A percentile compares a stretch with the other conserved stretches of the same genome.
Conservation (phyloP, 2,888 invertebrate genomes). For the Leucophora obtusa region DNA sequence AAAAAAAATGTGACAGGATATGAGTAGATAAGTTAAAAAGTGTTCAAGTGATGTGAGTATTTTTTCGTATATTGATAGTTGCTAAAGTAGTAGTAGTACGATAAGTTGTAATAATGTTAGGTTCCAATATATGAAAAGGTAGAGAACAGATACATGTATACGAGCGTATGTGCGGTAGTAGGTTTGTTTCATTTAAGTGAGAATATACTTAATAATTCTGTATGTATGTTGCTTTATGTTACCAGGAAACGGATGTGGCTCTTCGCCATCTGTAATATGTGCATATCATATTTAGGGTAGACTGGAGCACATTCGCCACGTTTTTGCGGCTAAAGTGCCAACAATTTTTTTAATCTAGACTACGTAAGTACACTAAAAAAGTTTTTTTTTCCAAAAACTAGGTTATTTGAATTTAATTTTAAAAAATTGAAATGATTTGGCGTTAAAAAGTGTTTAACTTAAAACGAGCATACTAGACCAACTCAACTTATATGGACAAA, state of each 20-base stretch:
- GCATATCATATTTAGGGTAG: too few species aligned
- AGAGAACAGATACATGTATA: neutral
- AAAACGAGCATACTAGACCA: too few species aligned
- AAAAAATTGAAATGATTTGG: too few species aligned
- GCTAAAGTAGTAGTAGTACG: constrained; percentile 1
- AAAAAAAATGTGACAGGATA: constrained; percentile 44
- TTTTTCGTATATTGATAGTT: constrained; percentile 49
- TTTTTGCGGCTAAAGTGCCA: too few species aligned
- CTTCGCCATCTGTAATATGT: constrained; percentile 1
- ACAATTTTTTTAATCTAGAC: too few species aligned
- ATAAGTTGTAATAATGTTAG: constrained; percentile 40
- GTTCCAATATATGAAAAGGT: neutral
- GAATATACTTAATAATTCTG: too few species aligned
- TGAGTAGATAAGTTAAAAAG: constrained; percentile 62
- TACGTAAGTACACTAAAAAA: too few species aligned
- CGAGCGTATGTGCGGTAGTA: constrained; percentile 3
- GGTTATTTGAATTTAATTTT: too few species aligned
- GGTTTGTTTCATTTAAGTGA: constrained; percentile 13
- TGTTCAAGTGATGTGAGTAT: constrained; percentile 55
- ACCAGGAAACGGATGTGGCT: constrained; percentile 43
- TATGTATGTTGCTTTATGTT: neutral
- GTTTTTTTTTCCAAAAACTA: too few species aligned
- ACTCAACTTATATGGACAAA: too few species aligned
- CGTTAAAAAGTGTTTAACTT: too few species aligned
- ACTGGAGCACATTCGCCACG: too few species aligned